A percentile compares a stretch with the other conserved stretches of the same genome.
Conservation (phyloP, 2,797 vertebrate species). For the Microchirus variegatus region DNA sequence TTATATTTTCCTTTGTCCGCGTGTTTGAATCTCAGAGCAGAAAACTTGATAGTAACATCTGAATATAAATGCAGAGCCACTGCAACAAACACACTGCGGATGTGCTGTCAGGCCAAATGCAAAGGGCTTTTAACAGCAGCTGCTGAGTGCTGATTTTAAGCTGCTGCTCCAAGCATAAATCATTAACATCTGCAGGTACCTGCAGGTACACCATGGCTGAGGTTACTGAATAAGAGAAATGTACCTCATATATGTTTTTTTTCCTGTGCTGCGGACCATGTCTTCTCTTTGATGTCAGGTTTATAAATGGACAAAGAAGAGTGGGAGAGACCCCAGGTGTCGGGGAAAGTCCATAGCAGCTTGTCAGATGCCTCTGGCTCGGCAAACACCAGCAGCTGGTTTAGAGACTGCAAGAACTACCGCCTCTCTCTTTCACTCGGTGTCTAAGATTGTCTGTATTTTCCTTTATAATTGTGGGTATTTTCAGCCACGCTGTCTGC, state of each 20-base stretch:
- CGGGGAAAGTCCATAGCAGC: slow-evolving; percentile 15
- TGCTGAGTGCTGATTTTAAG: slow-evolving; percentile 35
- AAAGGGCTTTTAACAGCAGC: slow-evolving; percentile 26
- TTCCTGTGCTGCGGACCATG: neutral
- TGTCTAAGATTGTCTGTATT: neutral
- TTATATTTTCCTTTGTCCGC: neutral
- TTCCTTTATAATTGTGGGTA: slow-evolving; percentile 1
- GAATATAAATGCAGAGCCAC: slow-evolving; percentile 16
- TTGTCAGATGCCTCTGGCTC: slow-evolving; percentile 24
- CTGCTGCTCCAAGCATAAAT: slow-evolving; percentile 40
- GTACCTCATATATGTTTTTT: neutral
- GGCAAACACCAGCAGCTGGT: slow-evolving; percentile 29
- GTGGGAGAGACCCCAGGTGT: slow-evolving; percentile 30
- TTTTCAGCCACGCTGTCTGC: slow-evolving; percentile 9
- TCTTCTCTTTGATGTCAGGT: slow-evolving; percentile 25
- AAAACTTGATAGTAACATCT: slow-evolving; percentile 2
- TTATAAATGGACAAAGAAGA: slow-evolving; percentile 30
- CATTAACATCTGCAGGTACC: slow-evolving; percentile 21
- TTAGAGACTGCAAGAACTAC: slow-evolving; percentile 18
- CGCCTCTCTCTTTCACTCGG: neutral
- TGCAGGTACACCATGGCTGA: slow-evolving; percentile 26
- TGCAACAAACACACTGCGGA: slow-evolving; percentile 18
- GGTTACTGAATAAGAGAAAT: slow-evolving; percentile 27
- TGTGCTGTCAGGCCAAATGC: slow-evolving; percentile 26
- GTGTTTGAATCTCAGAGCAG: neutral